phyloP scores from a whole-genome alignment of 1,140 invertebrate genomes.

The Tachypleus tridentatus region DNA sequence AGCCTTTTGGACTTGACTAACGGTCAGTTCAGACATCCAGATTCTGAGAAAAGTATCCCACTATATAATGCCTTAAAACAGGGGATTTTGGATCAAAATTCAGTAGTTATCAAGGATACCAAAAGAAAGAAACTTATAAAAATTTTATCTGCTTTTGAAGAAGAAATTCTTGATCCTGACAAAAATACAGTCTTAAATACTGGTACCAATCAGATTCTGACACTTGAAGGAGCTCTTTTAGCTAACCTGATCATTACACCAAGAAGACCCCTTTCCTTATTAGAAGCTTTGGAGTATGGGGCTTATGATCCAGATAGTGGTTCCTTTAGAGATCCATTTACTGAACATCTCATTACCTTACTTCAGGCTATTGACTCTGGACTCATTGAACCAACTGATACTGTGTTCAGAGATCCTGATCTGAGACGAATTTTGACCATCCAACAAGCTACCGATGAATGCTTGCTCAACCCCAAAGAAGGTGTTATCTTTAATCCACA shows the following conservation, averaged over 20 bases:
- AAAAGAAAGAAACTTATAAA: constrained; percentile 58
- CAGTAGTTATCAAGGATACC: constrained; percentile 64
- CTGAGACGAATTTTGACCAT: constrained; percentile 45
- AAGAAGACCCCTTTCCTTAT: constrained; percentile 39
- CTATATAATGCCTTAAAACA: constrained; percentile 71
- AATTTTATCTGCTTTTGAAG: constrained; percentile 61
- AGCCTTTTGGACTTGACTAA: constrained; percentile 60
- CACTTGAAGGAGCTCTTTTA: constrained; percentile 63
- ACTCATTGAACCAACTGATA: constrained; percentile 56
- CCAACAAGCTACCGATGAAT: constrained; percentile 55
- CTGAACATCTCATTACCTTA: constrained; percentile 52
- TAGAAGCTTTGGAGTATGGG: constrained; percentile 34
- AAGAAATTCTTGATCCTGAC: constrained; percentile 62
- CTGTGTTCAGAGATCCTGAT: constrained; percentile 51
- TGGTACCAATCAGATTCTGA: constrained; percentile 60
- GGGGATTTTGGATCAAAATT: constrained; percentile 62
- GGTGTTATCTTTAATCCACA: constrained; percentile 49
- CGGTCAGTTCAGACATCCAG: constrained; percentile 65
- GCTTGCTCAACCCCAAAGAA: constrained; percentile 60
- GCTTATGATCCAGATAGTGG: constrained; percentile 52
- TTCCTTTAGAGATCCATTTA: constrained; percentile 54
- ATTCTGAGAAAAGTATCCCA: constrained; percentile 58
- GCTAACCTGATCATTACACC: constrained; percentile 72
- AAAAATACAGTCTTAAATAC: constrained; percentile 77
- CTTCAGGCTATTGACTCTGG: constrained; percentile 60